Base-by-base conservation (phyloP, 1,140 invertebrate species). In the Lordiphosa clarofinis region DNA sequence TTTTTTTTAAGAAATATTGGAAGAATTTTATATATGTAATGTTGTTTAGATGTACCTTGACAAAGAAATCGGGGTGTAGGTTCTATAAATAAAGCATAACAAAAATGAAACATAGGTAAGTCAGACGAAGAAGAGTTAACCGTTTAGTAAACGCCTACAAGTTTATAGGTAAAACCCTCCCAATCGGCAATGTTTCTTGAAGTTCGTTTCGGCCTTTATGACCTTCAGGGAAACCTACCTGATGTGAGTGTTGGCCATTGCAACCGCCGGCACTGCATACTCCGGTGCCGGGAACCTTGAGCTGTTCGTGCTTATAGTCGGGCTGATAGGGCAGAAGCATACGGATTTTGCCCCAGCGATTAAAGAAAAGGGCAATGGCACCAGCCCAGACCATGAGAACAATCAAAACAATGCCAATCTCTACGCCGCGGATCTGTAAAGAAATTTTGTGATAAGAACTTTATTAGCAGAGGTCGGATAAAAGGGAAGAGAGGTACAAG, bases 281-380 rank as follows among this genome's bases (percentile, higher is more conserved):
- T 15, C 94, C 94, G 33, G 94, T 94, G 9, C 94, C 94, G 1
- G 94, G 94, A 31, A 95, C 94, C 90, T 95, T 95, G 3, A 95
- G 89, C 87, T 95, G 94, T 81, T 95, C 94, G 63, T 94, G 92
- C 84, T 96, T 96, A 88, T 96, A 96, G 71, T 96, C 95, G 4
- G 96, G 96, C 81, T 97, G 96, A 88, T 97, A 97, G 1, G 96
- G 96, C 65, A 97, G 90, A 56, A 97, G 90, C 96, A 97, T 97
- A 36, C 96, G 92, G 40, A 97, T 97, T 90, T 97, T 97, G 10
- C 96, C 96, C 96, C 96, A 97, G 33, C 95, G 92, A 86, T 96
- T 96, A 90, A 97, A 96, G 91, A 97, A 97, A 3, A 97, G 90
- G 0, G 94, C 94, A 75, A 97, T 96, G 7, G 95, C 96, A 0